Evolutionary conservation across 2,113 vertebrate genomes (phyloP), one percentile per base, ranked within the genome.

Genomic region (Entomyzon cyanotis): DNA sequence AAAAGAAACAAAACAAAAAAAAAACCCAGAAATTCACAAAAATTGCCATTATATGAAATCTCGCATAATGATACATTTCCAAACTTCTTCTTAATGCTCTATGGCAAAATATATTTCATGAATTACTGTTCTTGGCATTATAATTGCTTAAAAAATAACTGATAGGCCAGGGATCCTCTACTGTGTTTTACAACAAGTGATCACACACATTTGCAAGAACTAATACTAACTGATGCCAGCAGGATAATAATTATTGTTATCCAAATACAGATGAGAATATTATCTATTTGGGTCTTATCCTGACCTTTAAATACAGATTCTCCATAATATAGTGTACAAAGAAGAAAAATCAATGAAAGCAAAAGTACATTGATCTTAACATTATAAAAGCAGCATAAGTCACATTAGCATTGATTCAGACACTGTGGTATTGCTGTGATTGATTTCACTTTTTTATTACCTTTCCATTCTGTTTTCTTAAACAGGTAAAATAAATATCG

Each of bases 311-410:
- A 75, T 50, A 84, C 35, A 90, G 35, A 47, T 80, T 85, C 55
- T 87, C 75, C 39, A 80, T 74, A 92, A 93, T 47, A 83, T 0
- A 88, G 70, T 30, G 42, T 37, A 39, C 59, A 56, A 83, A 94
- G 84, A 52, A 69, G 18, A 80, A 74, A 92, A 96, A 94, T 84
- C 95, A 88, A 84, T 90, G 47, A 63, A 95, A 42, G 87, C 17
- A 67, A 46, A 92, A 86, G 73, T 64, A 81, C 64, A 94, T 85
- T 74, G 83, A 96, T 86, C 82, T 77, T 81, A 92, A 86, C 75
- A 80, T 91, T 46, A 94, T n/a, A 63, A 95, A 94, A 86, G 64
- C 75, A 70, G 47, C 42, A 5, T 65, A 94, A 84, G 75, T 56
- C 64, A 91, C 73, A 71, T 91, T 70, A 93, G 82, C 86, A 86